These are phyloP conservation scores for Perizoma affinitatum DNA, from an alignment of 2,888 invertebrate genomes.

Conservation along the genomic window DNA sequence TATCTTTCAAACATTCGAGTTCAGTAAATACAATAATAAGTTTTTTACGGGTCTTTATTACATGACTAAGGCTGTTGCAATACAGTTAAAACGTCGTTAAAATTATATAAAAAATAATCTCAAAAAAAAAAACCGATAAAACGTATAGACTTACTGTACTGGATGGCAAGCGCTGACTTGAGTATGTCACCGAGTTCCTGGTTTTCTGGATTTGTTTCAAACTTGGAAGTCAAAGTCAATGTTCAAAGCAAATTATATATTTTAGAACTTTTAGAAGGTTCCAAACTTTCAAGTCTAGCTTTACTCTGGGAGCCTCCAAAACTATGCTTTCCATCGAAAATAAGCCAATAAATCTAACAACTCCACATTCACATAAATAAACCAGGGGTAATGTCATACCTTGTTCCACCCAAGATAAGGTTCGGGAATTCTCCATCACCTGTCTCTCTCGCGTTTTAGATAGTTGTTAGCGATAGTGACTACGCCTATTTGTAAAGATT, in stretches of 20 bases:
- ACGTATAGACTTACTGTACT: no score
- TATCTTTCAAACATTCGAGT: no score
- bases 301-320: constrained; percentile 53
- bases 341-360: constrained; percentile 73
- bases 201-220: no score
- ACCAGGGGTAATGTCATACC: constrained; percentile 56
- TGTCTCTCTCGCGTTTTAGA: constrained; percentile 50
- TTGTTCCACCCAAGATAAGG: constrained; percentile 61
- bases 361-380: constrained; percentile 69
- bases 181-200: no score
- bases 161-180: no score
- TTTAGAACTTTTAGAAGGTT: constrained; percentile 21
- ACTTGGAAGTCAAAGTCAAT: no score
- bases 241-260: neutral
- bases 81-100: no score
- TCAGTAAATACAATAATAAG: no score
- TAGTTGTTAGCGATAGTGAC: constrained; percentile 55
- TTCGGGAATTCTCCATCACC: constrained; percentile 55
- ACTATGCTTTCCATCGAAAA: constrained; percentile 59
- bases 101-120: no score
- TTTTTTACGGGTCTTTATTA: no score
- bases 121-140: no score
- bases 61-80: no score
- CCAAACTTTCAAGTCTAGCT: constrained; percentile 44
- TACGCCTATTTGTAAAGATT: constrained; percentile 55